Evolutionary conservation across 2,888 invertebrate species (phyloP).

Genomic region (Euphydryas editha): DNA sequence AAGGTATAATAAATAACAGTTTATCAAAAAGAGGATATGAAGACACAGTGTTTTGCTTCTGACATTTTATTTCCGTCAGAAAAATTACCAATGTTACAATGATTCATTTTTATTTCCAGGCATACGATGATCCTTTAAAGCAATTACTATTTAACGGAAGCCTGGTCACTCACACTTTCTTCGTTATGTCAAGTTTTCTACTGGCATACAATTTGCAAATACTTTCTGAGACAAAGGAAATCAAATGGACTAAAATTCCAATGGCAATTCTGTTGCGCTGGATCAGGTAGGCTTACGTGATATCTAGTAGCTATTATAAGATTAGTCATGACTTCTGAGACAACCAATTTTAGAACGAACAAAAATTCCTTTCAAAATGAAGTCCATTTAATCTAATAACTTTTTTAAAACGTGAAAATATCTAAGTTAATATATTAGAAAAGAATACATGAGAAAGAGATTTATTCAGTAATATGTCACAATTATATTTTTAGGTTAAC

Average conservation of each 20-base stretch:
- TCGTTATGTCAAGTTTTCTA: slow-evolving; percentile 73
- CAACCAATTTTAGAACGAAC: no score
- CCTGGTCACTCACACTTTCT: slow-evolving; percentile 70
- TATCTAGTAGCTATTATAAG: no score
- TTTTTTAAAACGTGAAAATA: no score
- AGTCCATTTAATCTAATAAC: no score
- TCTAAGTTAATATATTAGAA: no score
- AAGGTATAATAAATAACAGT: no score
- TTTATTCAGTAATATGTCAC: neutral
- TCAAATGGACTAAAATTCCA: slow-evolving; percentile 59
- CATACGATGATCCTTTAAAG: slow-evolving; percentile 67
- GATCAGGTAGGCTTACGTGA: slow-evolving; percentile 63
- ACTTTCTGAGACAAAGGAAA: slow-evolving; percentile 55
- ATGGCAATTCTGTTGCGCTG: slow-evolving; percentile 68
- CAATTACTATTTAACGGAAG: slow-evolving; percentile 71
- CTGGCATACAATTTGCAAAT: slow-evolving; percentile 70
- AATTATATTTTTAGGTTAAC: slow-evolving; percentile 57
- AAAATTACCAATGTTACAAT: no score
- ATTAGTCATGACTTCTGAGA: no score
- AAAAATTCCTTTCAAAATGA: no score
- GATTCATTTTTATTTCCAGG: slow-evolving; percentile 54
- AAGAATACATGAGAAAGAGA: neutral
- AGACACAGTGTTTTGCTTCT: no score
- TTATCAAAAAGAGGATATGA: no score
- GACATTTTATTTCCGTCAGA: no score